Conservation (phyloP, 2,113 vertebrate species). For the Gorsachius goisagi region DNA sequence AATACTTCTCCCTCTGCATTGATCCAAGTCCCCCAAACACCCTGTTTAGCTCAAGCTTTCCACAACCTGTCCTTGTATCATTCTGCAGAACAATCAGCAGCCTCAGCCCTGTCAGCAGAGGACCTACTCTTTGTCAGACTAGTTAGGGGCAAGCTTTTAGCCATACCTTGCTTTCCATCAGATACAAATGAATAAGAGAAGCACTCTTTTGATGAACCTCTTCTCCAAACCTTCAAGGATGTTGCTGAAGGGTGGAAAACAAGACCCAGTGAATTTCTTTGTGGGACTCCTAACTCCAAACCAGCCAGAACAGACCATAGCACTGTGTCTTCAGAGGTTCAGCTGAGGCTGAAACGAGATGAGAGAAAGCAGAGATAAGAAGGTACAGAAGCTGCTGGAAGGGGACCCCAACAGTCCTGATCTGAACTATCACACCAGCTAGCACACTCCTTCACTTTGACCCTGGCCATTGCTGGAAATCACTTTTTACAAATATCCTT, state of each 20-base stretch:
- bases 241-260: background rate
- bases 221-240: background rate
- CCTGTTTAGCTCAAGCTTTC: background rate
- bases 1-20: background rate
- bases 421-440: background rate
- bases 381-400: background rate
- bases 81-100: background rate
- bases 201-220: background rate
- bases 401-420: background rate
- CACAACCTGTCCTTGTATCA: background rate
- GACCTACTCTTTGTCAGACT: background rate
- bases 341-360: background rate
- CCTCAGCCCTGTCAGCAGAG: background rate
- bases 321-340: background rate
- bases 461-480: background rate
- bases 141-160: background rate
- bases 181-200: background rate
- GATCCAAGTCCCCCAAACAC: background rate
- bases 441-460: background rate
- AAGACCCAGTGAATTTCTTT: background rate
- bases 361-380: background rate
- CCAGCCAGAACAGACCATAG: background rate
- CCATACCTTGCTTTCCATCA: background rate
- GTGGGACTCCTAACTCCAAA: background rate
- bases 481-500: background rate